A percentile compares a stretch with the other conserved stretches of the same genome.
These are phyloP conservation scores for Hemicentrotus pulcherrimus DNA, from an alignment of 35 echinoderm and acorn worm genomes.

Conservation along the genomic window DNA sequence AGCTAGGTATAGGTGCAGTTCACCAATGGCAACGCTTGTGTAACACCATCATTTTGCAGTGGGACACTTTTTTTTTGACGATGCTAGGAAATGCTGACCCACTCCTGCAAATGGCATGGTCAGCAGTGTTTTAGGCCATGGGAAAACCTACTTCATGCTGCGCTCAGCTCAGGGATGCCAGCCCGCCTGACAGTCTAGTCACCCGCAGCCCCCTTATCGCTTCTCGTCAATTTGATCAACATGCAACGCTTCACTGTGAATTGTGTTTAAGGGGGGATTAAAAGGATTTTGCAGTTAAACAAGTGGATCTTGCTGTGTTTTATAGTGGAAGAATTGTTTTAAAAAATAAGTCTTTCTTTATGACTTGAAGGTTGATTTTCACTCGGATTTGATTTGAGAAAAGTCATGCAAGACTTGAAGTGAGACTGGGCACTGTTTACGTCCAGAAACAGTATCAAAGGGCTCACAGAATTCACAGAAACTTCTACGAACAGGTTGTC, in stretches of 20 bases:
- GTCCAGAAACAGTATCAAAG: background rate
- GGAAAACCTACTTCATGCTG: background rate
- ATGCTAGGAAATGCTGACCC: background rate
- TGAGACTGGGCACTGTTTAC: background rate
- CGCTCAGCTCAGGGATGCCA: background rate
- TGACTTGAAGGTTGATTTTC: background rate
- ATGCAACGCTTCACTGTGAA: background rate
- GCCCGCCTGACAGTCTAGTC: background rate
- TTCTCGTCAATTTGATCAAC: background rate
- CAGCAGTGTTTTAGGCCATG: conserved; percentile 21
- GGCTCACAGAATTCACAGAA: background rate
- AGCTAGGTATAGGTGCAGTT: too few relatives aligned
- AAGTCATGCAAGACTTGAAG: background rate
- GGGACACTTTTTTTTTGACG: background rate
- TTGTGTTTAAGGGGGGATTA: background rate
- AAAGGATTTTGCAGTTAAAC: background rate
- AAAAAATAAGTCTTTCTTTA: background rate
- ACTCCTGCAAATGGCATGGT: conserved; percentile 28
- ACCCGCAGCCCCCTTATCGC: background rate
- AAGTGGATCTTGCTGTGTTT: background rate
- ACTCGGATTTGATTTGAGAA: background rate
- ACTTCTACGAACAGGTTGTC: background rate
- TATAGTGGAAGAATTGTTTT: background rate
- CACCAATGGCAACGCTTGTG: too few relatives aligned
- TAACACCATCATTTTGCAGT: background rate